Evolutionary conservation across 2,113 vertebrate species (phyloP).

Genomic region (Polypterus senegalus): DNA sequence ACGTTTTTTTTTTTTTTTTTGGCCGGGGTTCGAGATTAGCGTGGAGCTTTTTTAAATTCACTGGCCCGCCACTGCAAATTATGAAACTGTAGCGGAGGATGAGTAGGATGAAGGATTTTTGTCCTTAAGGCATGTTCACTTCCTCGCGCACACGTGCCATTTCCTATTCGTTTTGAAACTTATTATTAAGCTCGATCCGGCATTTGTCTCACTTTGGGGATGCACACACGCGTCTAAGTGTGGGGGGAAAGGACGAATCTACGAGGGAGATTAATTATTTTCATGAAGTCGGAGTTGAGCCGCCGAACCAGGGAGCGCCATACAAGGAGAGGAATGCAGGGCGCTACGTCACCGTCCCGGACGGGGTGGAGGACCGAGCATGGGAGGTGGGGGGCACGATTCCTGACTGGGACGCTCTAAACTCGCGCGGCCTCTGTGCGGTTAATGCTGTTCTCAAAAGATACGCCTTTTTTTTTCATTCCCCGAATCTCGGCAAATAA

Average conservation of each 20-base stretch:
- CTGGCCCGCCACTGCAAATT: too few relatives aligned
- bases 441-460: not conserved
- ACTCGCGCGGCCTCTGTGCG: not conserved
- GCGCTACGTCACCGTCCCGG: not conserved
- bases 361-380: not conserved
- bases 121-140: too few relatives aligned
- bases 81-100: too few relatives aligned
- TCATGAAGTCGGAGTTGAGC: not conserved
- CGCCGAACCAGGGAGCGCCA: not conserved
- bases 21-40: too few relatives aligned
- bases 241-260: not conserved
- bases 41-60: too few relatives aligned
- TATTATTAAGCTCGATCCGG: too few relatives aligned
- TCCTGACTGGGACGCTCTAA: not conserved
- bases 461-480: slow-evolving; percentile 10
- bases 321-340: not conserved
- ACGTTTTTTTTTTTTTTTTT: too few relatives aligned
- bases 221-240: not conserved
- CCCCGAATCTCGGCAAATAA: not conserved
- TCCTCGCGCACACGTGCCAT: too few relatives aligned
- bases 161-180: too few relatives aligned
- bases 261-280: not conserved
- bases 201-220: not conserved
- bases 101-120: too few relatives aligned
- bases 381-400: not conserved